Evolutionary conservation across 2,888 invertebrate species (phyloP).

Genomic region (Pristionchus maxplancki): DNA sequence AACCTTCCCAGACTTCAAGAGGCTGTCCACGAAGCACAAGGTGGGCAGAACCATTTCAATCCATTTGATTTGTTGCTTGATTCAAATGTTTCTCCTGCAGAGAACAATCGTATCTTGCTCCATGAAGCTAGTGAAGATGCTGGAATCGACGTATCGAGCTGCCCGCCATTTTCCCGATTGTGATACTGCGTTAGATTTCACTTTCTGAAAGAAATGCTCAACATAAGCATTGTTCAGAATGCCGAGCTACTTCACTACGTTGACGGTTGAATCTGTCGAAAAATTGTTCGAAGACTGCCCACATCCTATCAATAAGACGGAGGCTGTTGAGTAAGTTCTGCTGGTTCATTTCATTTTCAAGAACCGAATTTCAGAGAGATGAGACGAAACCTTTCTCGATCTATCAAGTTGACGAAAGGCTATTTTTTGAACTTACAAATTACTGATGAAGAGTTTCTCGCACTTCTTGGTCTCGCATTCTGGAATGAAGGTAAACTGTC

Average conservation of each 20-base stretch:
- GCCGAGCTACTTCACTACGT: not conserved
- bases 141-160: not conserved
- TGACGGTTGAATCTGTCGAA: not conserved
- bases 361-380: not conserved
- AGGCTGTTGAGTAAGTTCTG: not conserved
- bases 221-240: not conserved
- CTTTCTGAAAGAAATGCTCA: not conserved
- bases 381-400: not conserved
- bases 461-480: not conserved
- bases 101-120: not conserved
- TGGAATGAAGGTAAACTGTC: not conserved
- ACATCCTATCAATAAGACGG: not conserved
- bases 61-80: not conserved
- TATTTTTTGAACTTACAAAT: not conserved
- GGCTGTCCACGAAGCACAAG: not conserved
- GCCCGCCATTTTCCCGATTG: not conserved
- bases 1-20: not conserved
- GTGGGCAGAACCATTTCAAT: not conserved
- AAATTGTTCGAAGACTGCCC: not conserved
- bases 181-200: not conserved
- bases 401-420: not conserved
- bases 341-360: not conserved
- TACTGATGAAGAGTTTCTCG: not conserved
- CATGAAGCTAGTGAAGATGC: not conserved
- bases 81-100: not conserved